These are phyloP conservation scores for Parnassius orleans DNA, from an alignment of 2,888 invertebrate species.

Conservation along the genomic window DNA sequence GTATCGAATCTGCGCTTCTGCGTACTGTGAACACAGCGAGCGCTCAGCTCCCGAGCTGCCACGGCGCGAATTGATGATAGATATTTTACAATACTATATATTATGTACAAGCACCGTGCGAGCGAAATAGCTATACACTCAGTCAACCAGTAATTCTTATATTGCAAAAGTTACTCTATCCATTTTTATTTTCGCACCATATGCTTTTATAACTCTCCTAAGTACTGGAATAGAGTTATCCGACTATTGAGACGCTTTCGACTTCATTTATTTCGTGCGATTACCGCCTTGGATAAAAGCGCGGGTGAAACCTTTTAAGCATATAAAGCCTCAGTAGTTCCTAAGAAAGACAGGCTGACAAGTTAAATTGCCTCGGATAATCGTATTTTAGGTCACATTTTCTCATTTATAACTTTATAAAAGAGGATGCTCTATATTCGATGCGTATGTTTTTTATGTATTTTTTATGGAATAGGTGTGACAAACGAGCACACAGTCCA, in stretches of 20 bases:
- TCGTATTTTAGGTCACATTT: not conserved
- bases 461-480: too few species aligned
- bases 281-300: slow-evolving; percentile 12
- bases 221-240: not conserved
- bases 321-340: slow-evolving; percentile 6
- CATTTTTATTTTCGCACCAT: slow-evolving; percentile 12
- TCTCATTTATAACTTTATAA: not conserved
- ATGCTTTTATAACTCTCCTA: slow-evolving; percentile 1
- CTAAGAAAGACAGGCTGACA: not conserved
- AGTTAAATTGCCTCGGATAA: slow-evolving; percentile 6
- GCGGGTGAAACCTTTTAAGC: slow-evolving; percentile 7
- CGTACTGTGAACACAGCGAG: too few species aligned
- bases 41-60: too few species aligned
- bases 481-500: too few species aligned
- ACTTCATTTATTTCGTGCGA: slow-evolving; percentile 16
- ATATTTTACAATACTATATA: too few species aligned
- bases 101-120: too few species aligned
- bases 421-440: too few species aligned
- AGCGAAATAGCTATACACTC: too few species aligned
- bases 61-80: too few species aligned
- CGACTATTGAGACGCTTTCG: slow-evolving; percentile 21
- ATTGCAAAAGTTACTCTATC: not conserved
- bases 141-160: too few species aligned
- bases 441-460: too few species aligned
- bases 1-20: too few species aligned